These are phyloP conservation scores for Alcedo atthis DNA, from an alignment of 2,797 vertebrate genomes.

Conservation along the genomic window DNA sequence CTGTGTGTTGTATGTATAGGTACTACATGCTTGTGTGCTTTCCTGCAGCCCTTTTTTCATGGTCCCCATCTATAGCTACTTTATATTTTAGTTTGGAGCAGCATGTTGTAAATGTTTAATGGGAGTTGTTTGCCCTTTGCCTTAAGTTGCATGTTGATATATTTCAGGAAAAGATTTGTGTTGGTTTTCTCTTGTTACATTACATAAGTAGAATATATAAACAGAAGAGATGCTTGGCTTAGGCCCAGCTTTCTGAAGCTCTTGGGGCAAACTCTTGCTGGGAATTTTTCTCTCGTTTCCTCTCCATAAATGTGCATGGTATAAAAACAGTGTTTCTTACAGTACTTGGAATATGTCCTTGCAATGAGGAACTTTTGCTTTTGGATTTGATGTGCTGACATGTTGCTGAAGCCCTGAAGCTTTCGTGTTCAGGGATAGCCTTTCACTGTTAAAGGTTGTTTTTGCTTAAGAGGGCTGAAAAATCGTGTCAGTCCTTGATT, in stretches of 20 bases:
- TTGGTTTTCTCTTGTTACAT: slow-evolving; percentile 31
- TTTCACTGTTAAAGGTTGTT: background rate
- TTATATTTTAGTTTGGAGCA: slow-evolving; percentile 32
- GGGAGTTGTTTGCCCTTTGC: slow-evolving; percentile 40
- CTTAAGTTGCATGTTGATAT: slow-evolving; percentile 53
- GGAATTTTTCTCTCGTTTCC: slow-evolving; percentile 28
- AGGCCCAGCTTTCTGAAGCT: slow-evolving; percentile 13
- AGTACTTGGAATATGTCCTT: background rate
- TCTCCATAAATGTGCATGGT: slow-evolving; percentile 33
- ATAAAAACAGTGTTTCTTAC: background rate
- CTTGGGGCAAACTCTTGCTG: slow-evolving; percentile 8
- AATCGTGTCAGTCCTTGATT: background rate
- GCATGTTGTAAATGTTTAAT: slow-evolving; percentile 44
- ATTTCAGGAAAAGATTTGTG: slow-evolving; percentile 13
- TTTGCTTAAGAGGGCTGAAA: background rate
- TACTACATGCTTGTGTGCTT: background rate
- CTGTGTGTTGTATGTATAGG: background rate
- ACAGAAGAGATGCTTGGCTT: slow-evolving; percentile 33
- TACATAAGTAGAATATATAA: slow-evolving; percentile 46
- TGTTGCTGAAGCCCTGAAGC: background rate
- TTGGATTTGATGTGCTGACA: background rate
- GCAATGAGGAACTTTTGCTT: background rate
- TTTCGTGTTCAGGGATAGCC: background rate
- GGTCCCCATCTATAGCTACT: background rate
- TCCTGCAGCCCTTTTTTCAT: background rate